Conservation (phyloP, 2,113 vertebrate genomes). For the Gallinago paraguaiae region DNA sequence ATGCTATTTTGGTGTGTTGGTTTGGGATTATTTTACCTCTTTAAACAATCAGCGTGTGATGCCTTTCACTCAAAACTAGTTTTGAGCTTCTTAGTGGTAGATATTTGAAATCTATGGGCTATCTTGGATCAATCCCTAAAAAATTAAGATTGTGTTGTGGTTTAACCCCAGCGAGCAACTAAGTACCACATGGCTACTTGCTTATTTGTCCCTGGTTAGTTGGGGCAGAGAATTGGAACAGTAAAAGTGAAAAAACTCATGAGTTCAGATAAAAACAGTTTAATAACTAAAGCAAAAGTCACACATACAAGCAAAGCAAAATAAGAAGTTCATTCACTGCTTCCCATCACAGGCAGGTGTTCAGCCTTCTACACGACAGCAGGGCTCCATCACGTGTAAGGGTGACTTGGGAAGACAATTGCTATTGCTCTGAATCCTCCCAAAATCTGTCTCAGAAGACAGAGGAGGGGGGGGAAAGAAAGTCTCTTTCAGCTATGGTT, state of each 20-base stretch:
- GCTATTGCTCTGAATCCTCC: too few relatives aligned
- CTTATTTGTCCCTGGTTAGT: background rate
- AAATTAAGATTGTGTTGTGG: background rate
- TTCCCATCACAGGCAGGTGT: background rate
- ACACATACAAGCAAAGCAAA: background rate
- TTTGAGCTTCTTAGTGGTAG: background rate
- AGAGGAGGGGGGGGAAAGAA: too few relatives aligned
- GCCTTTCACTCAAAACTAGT: background rate
- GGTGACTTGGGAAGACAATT: background rate
- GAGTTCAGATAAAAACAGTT: background rate
- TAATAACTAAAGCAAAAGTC: background rate
- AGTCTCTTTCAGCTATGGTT: background rate
- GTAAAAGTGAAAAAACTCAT: background rate
- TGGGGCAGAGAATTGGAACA: fast-evolving
- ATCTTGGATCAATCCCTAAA: background rate
- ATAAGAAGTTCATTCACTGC: background rate
- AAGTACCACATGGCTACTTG: fast-evolving
- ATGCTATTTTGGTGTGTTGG: background rate
- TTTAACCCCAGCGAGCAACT: background rate
- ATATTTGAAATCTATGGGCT: background rate
- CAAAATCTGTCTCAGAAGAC: background rate
- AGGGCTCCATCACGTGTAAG: fast-evolving
- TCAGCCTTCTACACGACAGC: background rate
- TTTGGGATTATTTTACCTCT: background rate
- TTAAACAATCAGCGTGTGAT: background rate